Base-by-base conservation (phyloP, 2,797 vertebrate species). In the Orestias chungarensis region DNA sequence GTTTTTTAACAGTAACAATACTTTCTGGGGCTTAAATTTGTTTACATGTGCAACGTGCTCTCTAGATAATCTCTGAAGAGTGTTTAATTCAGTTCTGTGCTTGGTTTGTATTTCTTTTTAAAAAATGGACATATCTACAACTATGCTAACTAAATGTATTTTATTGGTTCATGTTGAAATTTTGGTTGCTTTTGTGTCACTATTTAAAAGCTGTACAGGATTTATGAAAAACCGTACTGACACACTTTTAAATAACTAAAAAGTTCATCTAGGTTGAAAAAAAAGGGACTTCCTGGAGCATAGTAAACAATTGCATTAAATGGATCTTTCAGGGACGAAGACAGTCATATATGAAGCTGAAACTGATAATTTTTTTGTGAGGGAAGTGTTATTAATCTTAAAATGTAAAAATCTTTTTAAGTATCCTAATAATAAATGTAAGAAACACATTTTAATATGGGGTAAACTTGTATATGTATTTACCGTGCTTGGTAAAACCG, bases 131-230 rank as follows among this genome's bases (percentile, higher is more conserved):
- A 50, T 38, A 35, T 12, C 25, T 15, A 42, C 7, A 18, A n/a
- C 3, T 62, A 42, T 64, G 61, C 15, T 20, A 27, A 38, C n/a
- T 25, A 6, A 40, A 52, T 2, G 50, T 20, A 20, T 27, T 59
- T 64, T 44, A 23, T 12, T n/a, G 5, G 65, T 68, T 18, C 52
- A 29, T 55, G 52, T 31, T 55, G 6, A 31, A 72, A 40, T 64
- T 66, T 86, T 50, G 38, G 27, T 42, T 23, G 66, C 74, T 85
- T 81, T 72, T 75, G 27, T 52, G 43, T 80, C 76, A 89, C 88
- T 74, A 73, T 29, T 54, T 73, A 20, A 57, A 66, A 76, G 69
- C 71, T 78, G 47, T 66, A 57, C 33, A 50, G 67, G 50, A 74
- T 43, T 64, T 20, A 65, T 75, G 43, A 66, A 75, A 75, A 71